Base-by-base conservation (phyloP, 1,140 invertebrate species). In the Drosophila murphyi region DNA sequence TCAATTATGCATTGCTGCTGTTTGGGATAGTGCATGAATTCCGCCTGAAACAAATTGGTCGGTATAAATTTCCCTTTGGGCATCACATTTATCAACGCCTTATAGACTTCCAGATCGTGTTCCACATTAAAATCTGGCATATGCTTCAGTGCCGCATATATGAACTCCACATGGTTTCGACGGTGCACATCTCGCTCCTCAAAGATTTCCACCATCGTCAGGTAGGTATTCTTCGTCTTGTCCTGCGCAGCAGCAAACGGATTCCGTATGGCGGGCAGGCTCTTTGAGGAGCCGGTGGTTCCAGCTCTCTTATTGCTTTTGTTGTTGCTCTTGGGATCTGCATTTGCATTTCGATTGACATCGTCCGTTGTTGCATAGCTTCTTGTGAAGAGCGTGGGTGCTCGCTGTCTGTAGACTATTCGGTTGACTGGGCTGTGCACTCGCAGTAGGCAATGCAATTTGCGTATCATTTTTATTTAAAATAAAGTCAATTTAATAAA, bases 1-100 rank as follows among this genome's bases (percentile, higher is more conserved):
- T 97, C 96, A 5, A 98, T 95, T 28, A 96, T 96, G 93, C 97
- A 98, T 59, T 97, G 95, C 90, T 99, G 99, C 80, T 99, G 98
- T 93, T 97, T 97, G 0, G 98, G 97, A 93, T 97, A 99, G 93
- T 99, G 97, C 94, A 96, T 95, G 77, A 98, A 97, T 91, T 98
- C 97, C 0, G 95, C 94, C 94, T 98, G 97, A 83, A 96, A 95
- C 20, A 95, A 92, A 93, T 96, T 98, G 35, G 91, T 93, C 0
- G 98, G 95, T 63, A 99, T 94, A 92, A 98, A 96, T 92, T 95
- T 96, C 48, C 96, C 98, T 93, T 99, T 98, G 0, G 99, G 98
- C 92, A 99, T 95, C 10, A 99, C 95, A 92, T 98, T 95, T 20
- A 99, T 93, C 31, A 99, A 73, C 41, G 95, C 94, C 93, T 99